These are phyloP conservation scores for Callosobruchus maculatus DNA, from an alignment of 2,888 invertebrate genomes.

Conservation along the genomic window DNA sequence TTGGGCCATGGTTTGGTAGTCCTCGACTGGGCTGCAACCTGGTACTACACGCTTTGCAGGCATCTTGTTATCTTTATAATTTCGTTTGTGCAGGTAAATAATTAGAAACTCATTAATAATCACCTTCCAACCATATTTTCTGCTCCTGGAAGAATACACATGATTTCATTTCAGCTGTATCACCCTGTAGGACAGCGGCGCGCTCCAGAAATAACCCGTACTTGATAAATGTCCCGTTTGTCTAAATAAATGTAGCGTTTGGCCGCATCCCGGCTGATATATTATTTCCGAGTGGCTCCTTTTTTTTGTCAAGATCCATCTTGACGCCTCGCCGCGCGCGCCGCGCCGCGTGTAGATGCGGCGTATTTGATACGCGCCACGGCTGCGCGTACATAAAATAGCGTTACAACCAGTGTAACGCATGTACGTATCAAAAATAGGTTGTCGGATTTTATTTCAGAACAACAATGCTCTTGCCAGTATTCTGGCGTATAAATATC, in stretches of 20 bases:
- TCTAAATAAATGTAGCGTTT: conserved; percentile 42
- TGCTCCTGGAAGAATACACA: too few relatives aligned
- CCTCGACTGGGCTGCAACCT: too few relatives aligned
- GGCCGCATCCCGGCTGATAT: conserved; percentile 41
- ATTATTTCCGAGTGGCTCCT: conserved; percentile 38
- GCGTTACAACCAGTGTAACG: not conserved
- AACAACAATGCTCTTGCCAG: not conserved
- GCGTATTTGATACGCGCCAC: not conserved
- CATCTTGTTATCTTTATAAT: too few relatives aligned
- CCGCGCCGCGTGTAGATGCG: not conserved
- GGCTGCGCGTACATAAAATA: not conserved
- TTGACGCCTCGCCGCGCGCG: not conserved
- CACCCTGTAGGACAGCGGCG: conserved; percentile 27
- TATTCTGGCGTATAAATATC: too few relatives aligned
- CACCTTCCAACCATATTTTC: too few relatives aligned
- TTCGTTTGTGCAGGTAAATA: too few relatives aligned
- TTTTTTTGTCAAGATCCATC: not conserved
- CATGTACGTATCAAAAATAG: not conserved
- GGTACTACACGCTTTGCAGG: too few relatives aligned
- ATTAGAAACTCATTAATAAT: too few relatives aligned
- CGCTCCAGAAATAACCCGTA: conserved; percentile 36
- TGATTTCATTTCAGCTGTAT: not conserved
- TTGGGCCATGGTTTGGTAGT: too few relatives aligned
- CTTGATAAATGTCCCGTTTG: conserved; percentile 44
- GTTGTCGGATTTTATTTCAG: not conserved